Evolutionary conservation across 2,888 invertebrate species (phyloP), one percentile per base, ranked within the genome.

Genomic region (Pilophorus perplexus): DNA sequence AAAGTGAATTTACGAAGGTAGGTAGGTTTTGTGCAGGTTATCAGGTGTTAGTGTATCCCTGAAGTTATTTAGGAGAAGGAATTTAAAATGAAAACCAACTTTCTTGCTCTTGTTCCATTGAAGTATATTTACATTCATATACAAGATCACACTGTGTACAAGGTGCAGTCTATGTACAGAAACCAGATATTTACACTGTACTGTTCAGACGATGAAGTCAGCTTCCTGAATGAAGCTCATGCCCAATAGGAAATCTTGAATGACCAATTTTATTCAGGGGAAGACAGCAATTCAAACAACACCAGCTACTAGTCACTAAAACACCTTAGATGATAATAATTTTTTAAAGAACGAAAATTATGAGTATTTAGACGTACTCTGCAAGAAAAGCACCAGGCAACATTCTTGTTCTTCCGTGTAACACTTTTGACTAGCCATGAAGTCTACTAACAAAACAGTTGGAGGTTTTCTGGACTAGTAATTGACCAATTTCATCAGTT

Each of bases 51-150:
- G n/a, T n/a, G n/a, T n/a, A n/a, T n/a, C n/a, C n/a, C n/a, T n/a
- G n/a, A n/a, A n/a, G n/a, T n/a, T n/a, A n/a, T n/a, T n/a, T n/a
- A n/a, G n/a, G n/a, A n/a, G n/a, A n/a, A n/a, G n/a, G n/a, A n/a
- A n/a, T n/a, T n/a, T n/a, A n/a, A n/a, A n/a, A n/a, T n/a, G n/a
- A n/a, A n/a, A n/a, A n/a, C n/a, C n/a, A n/a, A n/a, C n/a, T n/a
- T n/a, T n/a, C n/a, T n/a, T n/a, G n/a, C n/a, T n/a, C n/a, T n/a
- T n/a, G 5, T 57, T 57, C 22, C 40, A 40, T 38, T 57, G 16
- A 38, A 57, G 40, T 57, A 38, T 57, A 57, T 57, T 57, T 57
- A 57, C 57, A 57, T 54, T 33, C 57, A 57, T 57, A 57, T 57
- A 57, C 57, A 57, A 57, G 38, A 38, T 57, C 57, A 57, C 57